Base-by-base conservation (phyloP, 1,140 invertebrate species). In the Nephotettix cincticeps region DNA sequence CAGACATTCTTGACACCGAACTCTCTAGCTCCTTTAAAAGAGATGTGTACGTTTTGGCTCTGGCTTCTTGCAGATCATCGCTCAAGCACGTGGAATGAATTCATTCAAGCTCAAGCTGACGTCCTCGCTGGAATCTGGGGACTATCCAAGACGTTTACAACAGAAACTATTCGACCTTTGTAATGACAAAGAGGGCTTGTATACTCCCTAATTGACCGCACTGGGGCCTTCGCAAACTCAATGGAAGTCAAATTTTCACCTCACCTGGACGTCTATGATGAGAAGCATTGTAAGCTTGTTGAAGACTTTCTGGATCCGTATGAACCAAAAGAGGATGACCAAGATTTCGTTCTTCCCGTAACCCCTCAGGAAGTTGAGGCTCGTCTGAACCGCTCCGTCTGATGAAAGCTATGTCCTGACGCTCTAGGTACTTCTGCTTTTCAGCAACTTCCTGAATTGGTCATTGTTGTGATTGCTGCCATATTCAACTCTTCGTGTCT, bases 371-470 rank as follows among this genome's bases (percentile, higher is more conserved):
- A 36, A 14, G 32, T 36, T 4, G 14, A 36, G 32, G 32, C 4
- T 14, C 58, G 3, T 63, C 9, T 13, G 11, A 27, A 3, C 3
- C 64, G 13, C 27, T 70, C 73, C 13, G 47, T 69, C 6, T 64
- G 71, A 23, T 80, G 81, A 78, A 76, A 79, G 4, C 77, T 78
- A 6, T 78, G 77, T 0, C 70, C 65, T 0, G 80, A 82, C 54
- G 56, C 71, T 21, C 76, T 77, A 54, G 30, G 77, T 21, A 71
- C 66, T 30, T 67, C 64, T 1, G 67, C 77, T 2, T 23, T 80
- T 1, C 77, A 77, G 76, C 68, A 78, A 21, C 25, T 79, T 1
- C 54, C 72, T 1, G 27, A 61, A 13, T 76, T 77, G 69, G 32
- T 71, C 17, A 28, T 79, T n/a, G 69, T 73, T 0, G 72, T 76